Base-by-base conservation (phyloP, 2,888 invertebrate genomes). In the Acanthosepion esculentum region DNA sequence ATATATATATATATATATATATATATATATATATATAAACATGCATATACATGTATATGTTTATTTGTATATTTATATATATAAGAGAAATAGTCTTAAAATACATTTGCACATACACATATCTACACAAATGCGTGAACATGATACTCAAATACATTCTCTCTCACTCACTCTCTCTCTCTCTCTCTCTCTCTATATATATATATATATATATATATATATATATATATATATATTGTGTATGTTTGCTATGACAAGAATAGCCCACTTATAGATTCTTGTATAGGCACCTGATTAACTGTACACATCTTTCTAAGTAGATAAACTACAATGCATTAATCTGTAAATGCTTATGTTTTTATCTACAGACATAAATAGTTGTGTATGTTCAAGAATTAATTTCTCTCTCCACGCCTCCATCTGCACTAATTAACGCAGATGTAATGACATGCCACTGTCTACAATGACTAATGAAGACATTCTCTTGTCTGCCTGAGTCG, bases 341-440 rank as follows among this genome's bases (percentile, higher is more conserved):
- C 15, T 78, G n/a, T 5, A 78, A 33, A 78, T 10, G 78, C 33
- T 78, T 15, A 15, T 5, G 78, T 78, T 33, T 78, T 78, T 78
- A 78, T 33, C 18, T 33, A n/a, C 15, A 78, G n/a, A 78, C 10
- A 15, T 33, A 78, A 78, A 78, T n/a, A 78, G n/a, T n/a, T 78
- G 78, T 33, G n/a, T 33, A 33, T 15, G 78, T 33, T 15, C 10
- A 33, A 33, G 78, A 78, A 78, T 78, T 33, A 78, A 78, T 78
- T 78, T 78, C n/a, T n/a, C n/a, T 78, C n/a, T n/a, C n/a, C 15
- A 78, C 78, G 78, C 78, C 78, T n/a, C 78, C 78, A n/a, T 78
- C n/a, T 78, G 78, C 33, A 78, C 33, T 78, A 78, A 78, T 78
- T 78, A 78, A 33, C 78, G n/a, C 78, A 78, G 78, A n/a, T 78